Conservation (phyloP, 2,888 invertebrate genomes). For the Sinhomidia bicolor region DNA sequence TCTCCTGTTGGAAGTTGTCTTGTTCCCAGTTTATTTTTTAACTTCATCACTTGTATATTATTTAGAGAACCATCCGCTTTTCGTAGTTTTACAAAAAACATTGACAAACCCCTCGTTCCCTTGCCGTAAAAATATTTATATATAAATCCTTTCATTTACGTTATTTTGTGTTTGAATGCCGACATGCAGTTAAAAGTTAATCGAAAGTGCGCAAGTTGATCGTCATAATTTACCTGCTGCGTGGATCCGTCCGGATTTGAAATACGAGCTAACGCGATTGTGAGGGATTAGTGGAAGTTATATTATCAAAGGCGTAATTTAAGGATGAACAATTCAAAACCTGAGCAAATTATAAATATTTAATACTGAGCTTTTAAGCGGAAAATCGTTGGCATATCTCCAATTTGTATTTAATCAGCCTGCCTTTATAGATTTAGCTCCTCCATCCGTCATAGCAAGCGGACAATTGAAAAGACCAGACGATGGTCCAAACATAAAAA, state of each 20-base stretch:
- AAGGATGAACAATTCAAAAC: constrained; percentile 74
- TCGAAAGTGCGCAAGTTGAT: too few relatives aligned
- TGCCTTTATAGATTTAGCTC: constrained; percentile 83
- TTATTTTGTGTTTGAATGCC: too few relatives aligned
- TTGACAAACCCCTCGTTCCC: constrained; percentile 83
- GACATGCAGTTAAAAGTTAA: too few relatives aligned
- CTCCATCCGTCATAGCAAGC: constrained; percentile 85
- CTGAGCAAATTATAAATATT: too few relatives aligned
- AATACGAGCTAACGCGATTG: too few relatives aligned
- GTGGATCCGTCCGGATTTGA: constrained; percentile 81
- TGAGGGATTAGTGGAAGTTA: constrained; percentile 82
- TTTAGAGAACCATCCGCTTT: constrained; percentile 82
- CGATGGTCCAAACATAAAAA: constrained; percentile 83
- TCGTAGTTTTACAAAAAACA: constrained; percentile 83
- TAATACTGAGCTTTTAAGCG: too few relatives aligned
- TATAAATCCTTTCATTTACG: too few relatives aligned
- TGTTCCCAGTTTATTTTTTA: constrained; percentile 85
- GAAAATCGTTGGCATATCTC: too few relatives aligned
- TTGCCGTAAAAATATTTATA: constrained; percentile 75
- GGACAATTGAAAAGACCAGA: constrained; percentile 84
- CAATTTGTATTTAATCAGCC: neutral
- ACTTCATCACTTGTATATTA: constrained; percentile 83
- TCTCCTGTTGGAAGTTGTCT: constrained; percentile 85
- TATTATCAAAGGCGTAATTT: constrained; percentile 79
- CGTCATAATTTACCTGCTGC: constrained; percentile 62